These are phyloP conservation scores for Rhynchopsitta pachyrhyncha DNA, from an alignment of 2,113 vertebrate species.

Conservation along the genomic window DNA sequence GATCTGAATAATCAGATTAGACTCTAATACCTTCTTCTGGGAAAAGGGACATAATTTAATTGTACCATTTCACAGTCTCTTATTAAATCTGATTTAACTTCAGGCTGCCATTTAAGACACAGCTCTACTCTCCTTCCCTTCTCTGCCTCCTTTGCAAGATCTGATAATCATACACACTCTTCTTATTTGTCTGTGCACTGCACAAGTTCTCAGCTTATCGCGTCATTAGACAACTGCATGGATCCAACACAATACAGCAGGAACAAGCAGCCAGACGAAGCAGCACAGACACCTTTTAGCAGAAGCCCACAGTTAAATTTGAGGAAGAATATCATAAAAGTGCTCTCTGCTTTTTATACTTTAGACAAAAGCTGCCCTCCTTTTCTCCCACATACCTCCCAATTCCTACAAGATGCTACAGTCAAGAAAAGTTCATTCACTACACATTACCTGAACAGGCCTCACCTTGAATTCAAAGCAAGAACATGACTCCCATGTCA, in stretches of 20 bases:
- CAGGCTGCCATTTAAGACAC: not conserved
- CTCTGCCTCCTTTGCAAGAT: not conserved
- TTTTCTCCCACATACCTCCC: not conserved
- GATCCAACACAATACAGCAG: not conserved
- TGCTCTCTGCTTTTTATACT: not conserved
- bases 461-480: not conserved
- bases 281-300: not conserved
- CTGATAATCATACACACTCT: not conserved
- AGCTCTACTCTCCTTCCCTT: not conserved
- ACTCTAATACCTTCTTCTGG: not conserved
- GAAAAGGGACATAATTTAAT: not conserved
- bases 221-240: not conserved
- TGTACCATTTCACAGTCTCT: not conserved
- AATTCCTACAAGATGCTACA: not conserved
- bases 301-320: not conserved
- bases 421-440: not conserved
- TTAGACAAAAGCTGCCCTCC: not conserved
- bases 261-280: not conserved
- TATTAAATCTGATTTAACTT: constrained; percentile 19
- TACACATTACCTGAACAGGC: not conserved
- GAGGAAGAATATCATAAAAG: not conserved
- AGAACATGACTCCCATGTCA: not conserved
- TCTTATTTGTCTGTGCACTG: not conserved
- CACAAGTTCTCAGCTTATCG: not conserved
- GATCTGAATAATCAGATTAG: not conserved